Conservation (phyloP, 2,797 vertebrate species). For the Mormyrus hasselquistii region DNA sequence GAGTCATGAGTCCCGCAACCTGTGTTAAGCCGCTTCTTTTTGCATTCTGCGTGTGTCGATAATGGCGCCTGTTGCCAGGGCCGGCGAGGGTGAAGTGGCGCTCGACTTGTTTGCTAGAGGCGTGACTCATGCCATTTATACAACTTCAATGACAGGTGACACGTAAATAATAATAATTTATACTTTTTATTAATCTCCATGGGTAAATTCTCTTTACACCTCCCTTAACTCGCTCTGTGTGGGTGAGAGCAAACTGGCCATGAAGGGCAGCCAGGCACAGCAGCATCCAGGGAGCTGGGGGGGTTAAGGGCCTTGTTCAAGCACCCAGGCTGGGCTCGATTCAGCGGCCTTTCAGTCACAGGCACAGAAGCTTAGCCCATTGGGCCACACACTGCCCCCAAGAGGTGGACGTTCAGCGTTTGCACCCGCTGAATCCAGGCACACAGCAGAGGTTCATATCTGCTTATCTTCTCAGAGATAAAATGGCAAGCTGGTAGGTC, state of each 20-base stretch:
- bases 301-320: background rate
- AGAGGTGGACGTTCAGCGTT: background rate
- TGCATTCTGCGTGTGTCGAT: background rate
- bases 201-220: background rate
- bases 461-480: background rate
- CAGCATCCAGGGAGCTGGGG: background rate
- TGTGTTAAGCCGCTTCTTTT: background rate
- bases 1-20: background rate
- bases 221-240: background rate
- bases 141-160: background rate
- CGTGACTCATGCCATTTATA: background rate
- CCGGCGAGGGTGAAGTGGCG: background rate
- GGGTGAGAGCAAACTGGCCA: background rate
- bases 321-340: background rate
- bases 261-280: background rate
- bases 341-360: background rate
- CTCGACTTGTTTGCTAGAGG: background rate
- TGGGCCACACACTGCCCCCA: background rate
- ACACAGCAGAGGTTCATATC: background rate
- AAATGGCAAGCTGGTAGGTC: background rate
- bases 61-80: background rate
- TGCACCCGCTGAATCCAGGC: background rate
- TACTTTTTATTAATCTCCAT: background rate
- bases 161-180: background rate
- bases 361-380: background rate